These are phyloP conservation scores for Eurosta solidaginis DNA, from an alignment of 1,140 invertebrate species.

Conservation along the genomic window DNA sequence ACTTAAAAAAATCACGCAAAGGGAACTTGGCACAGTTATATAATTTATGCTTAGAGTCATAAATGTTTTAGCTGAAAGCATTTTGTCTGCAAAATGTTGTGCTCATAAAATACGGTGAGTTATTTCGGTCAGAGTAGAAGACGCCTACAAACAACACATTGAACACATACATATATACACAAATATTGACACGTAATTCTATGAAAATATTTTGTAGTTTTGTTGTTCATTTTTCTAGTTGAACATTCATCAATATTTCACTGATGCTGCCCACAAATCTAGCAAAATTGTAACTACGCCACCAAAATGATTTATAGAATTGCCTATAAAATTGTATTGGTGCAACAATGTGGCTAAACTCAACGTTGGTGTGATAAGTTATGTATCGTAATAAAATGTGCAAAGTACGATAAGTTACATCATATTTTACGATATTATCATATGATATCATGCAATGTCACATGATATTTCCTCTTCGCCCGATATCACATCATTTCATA, in stretches of 20 bases:
- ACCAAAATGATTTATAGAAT: slow-evolving; percentile 12
- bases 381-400: too few species aligned
- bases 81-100: not conserved
- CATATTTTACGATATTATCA: too few species aligned
- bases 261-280: slow-evolving; percentile 7
- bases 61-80: not conserved
- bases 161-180: not conserved
- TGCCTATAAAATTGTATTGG: slow-evolving; percentile 1
- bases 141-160: not conserved
- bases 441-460: too few species aligned
- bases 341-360: not conserved
- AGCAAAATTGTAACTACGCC: slow-evolving; percentile 5
- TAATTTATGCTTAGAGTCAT: slow-evolving; percentile 7
- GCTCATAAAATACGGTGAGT: slow-evolving; percentile 23
- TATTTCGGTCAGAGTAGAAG: not conserved
- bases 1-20: not conserved
- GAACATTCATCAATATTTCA: slow-evolving; percentile 13
- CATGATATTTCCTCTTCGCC: too few species aligned
- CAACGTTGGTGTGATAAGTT: not conserved
- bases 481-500: too few species aligned
- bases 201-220: not conserved
- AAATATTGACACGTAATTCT: not conserved
- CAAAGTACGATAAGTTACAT: too few species aligned
- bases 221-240: not conserved
- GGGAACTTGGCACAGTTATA: too few species aligned